Percentiles rank a stretch among this genome's conserved stretches.
Evolutionary conservation across 2,888 invertebrate species (phyloP).

Genomic region (Rutpela maculata): DNA sequence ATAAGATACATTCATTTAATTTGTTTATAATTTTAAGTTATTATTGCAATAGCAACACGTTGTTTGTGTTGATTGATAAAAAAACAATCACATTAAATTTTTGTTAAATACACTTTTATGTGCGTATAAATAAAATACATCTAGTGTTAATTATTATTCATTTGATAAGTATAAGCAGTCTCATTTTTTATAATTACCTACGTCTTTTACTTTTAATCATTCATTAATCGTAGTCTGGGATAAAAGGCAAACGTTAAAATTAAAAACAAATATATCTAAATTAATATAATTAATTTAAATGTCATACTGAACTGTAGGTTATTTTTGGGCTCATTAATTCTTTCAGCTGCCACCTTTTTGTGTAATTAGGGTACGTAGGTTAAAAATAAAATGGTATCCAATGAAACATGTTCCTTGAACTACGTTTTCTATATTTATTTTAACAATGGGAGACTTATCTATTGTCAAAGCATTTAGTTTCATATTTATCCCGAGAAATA

Average conservation of each 20-base stretch:
- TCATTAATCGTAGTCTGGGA: not conserved
- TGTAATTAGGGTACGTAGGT: conserved; percentile 53
- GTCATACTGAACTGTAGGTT: conserved; percentile 28
- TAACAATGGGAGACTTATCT: not conserved
- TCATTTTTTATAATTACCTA: conserved; percentile 2
- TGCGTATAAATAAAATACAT: not conserved
- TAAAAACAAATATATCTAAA: conserved; percentile 12
- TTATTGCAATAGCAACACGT: too few species aligned
- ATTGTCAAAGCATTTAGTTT: not conserved
- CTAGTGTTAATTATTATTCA: not conserved
- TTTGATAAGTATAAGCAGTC: not conserved
- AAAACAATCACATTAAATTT: too few species aligned
- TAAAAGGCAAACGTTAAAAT: not conserved
- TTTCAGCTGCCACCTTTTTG: conserved; percentile 50
- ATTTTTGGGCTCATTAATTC: conserved; percentile 50
- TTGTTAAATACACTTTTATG: too few species aligned
- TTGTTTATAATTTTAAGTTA: too few species aligned
- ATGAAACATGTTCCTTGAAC: conserved; percentile 33
- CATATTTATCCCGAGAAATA: not conserved
- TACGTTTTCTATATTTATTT: conserved; percentile 6
- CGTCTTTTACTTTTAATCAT: not conserved
- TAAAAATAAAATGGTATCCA: conserved; percentile 47
- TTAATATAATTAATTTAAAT: conserved; percentile 17
- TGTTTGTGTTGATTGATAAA: too few species aligned
- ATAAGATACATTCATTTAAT: too few species aligned